Percentiles rank a stretch among this genome's conserved stretches.
These are phyloP conservation scores for Deilephila elpenor DNA, from an alignment of 2,888 invertebrate genomes.

Conservation along the genomic window DNA sequence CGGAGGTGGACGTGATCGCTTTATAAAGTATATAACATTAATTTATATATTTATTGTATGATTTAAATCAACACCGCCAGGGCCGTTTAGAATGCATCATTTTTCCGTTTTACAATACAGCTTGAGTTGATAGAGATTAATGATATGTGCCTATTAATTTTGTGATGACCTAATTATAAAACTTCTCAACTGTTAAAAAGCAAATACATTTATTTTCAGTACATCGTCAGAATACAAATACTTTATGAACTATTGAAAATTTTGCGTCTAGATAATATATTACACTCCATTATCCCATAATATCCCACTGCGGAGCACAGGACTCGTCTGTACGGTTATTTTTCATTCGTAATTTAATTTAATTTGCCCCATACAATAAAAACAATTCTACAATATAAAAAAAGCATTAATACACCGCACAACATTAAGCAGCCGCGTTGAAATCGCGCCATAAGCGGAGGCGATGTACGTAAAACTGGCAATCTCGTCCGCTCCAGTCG, in stretches of 20 bases:
- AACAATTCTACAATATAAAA: not conserved
- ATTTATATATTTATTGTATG: not conserved
- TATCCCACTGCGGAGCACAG: no score
- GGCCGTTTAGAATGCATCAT: no score
- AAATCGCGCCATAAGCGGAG: slow-evolving; percentile 15
- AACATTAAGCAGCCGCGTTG: not conserved
- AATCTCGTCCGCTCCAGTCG: slow-evolving; percentile 18
- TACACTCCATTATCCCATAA: no score
- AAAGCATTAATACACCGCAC: not conserved
- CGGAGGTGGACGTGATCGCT: not conserved
- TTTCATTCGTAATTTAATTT: no score
- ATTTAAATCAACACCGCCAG: no score
- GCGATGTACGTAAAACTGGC: slow-evolving; percentile 18
- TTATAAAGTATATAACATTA: not conserved
- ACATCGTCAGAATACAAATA: no score
- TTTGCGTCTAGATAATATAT: no score
- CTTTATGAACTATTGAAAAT: no score
- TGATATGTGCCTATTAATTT: not conserved
- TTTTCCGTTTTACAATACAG: no score
- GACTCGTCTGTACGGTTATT: no score
- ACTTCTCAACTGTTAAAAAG: not conserved
- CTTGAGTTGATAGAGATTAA: not conserved
- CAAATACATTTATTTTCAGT: not conserved
- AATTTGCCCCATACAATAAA: not conserved
- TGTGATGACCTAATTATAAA: not conserved